Evolutionary conservation across 30 jellyfish, hydroid and myxozoan species (phyloP), one percentile per base, ranked within the genome.

Genomic region (Hydractinia symbiolongicarpus): DNA sequence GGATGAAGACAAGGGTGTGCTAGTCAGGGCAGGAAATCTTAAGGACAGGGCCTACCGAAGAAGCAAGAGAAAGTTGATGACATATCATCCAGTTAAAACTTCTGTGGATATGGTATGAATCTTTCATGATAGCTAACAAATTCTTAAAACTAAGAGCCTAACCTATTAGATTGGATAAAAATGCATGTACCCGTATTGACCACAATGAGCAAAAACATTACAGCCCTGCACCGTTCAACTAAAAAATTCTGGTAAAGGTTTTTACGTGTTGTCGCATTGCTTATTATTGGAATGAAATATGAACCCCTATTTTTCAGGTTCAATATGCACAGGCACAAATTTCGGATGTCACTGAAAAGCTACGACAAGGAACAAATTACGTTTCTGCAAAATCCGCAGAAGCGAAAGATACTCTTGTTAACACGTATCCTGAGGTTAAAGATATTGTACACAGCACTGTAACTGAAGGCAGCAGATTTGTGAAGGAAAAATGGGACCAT

Each of bases 361-460:
- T 93, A 20, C 79, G 54, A 60, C 98, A 87, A 76, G 98, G 98
- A 61, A 78, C 98, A n/a, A 87, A 93, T 77, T 93, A 79, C 69
- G 95, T 93, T 30, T 69, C 92, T 30, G 88, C 58, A 56, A 93
- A 92, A 61, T 80, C 90, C 4, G 79, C 55, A 8, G 98, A 93
- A 54, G 91, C 96, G 5, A 86, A 79, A 69, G 61, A 61, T 4
- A 68, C 30, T 67, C 75, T 74, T 56, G 67, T 17, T 71, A 88
- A 80, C 61, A 86, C 77, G 58, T 71, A 79, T 13, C 70, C 68
- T 5, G 91, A 80, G 50, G 71, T 89, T 5, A 92, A 83, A 66
- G 82, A 80, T 17, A 61, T 58, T 20, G 83, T 87, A 6, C 93
- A 83, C 15, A 82, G 55, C 13, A 91, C 79, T 9, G 88, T 84